Conservation (phyloP, 2,888 invertebrate species). For the Penaeus monodon region DNA sequence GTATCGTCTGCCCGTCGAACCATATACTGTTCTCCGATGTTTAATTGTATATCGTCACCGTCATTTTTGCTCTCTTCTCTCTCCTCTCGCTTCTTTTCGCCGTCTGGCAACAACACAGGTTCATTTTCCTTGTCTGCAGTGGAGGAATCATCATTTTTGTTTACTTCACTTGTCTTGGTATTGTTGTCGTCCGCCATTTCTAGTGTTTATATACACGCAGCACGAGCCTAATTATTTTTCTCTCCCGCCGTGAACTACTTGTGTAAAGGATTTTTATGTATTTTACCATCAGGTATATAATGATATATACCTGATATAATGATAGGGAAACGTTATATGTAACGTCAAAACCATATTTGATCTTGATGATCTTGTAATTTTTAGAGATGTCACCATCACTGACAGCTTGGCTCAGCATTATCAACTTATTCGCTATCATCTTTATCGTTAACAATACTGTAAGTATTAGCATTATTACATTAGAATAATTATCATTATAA, state of each 20-base stretch:
- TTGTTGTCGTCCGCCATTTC: conserved; percentile 43
- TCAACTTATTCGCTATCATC: no score
- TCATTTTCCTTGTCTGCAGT: conserved; percentile 53
- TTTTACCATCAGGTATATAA: no score
- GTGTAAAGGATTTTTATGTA: no score
- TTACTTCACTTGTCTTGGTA: conserved; percentile 12
- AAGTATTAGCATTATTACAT: no score
- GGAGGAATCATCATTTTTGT: background rate
- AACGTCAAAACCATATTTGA: no score
- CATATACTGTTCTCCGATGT: conserved; percentile 62
- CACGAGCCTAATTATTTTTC: conserved; percentile 20
- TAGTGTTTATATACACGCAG: conserved; percentile 31
- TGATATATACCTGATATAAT: no score
- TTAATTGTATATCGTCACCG: conserved; percentile 55
- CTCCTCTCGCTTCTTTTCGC: conserved; percentile 28
- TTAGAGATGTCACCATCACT: no score
- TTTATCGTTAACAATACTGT: no score
- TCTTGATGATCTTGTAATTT: no score
- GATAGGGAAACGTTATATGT: no score
- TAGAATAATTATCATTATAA: background rate
- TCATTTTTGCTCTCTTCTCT: conserved; percentile 38
- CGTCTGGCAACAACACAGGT: conserved; percentile 16
- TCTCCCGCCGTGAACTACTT: conserved; percentile 6
- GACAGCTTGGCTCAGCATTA: no score
- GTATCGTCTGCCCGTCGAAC: conserved; percentile 57